Evolutionary conservation across 2,888 invertebrate species (phyloP).

Genomic region (Prosapia bicincta): DNA sequence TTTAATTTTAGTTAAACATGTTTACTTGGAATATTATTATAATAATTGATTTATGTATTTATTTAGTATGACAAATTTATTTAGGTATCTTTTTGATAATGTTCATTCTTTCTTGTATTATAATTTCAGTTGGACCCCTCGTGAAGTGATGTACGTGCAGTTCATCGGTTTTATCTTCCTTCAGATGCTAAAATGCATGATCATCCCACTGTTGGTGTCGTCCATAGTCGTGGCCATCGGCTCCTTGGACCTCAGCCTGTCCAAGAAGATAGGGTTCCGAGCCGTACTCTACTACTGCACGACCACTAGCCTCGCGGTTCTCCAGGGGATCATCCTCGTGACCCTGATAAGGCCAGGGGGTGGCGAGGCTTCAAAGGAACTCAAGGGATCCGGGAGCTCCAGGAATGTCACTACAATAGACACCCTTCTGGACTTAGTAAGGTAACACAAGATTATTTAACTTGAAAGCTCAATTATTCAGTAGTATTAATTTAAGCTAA

Average conservation of each 20-base stretch:
- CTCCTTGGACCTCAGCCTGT: slow-evolving; percentile 83
- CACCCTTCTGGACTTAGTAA: slow-evolving; percentile 86
- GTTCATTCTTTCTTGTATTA: background rate
- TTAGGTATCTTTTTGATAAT: no score
- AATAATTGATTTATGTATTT: no score
- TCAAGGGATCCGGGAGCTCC: slow-evolving; percentile 14
- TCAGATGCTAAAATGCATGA: slow-evolving; percentile 92
- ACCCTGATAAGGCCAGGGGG: slow-evolving; percentile 81
- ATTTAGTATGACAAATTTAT: no score
- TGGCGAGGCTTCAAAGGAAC: slow-evolving; percentile 32
- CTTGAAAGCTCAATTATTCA: no score
- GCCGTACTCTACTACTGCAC: slow-evolving; percentile 89
- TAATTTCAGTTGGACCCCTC: slow-evolving; percentile 59
- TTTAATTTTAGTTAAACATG: no score
- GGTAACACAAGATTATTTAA: no score
- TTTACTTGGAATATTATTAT: no score
- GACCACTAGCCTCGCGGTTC: slow-evolving; percentile 87
- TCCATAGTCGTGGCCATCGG: slow-evolving; percentile 92
- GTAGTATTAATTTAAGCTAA: no score
- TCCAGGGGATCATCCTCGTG: slow-evolving; percentile 83
- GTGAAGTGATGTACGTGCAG: slow-evolving; percentile 91
- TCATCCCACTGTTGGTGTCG: slow-evolving; percentile 87
- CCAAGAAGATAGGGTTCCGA: slow-evolving; percentile 81
- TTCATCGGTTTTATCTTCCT: slow-evolving; percentile 94
- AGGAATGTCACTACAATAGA: slow-evolving; percentile 78